Conservation (phyloP, 2,888 invertebrate species). For the Catotricha subobsoleta region DNA sequence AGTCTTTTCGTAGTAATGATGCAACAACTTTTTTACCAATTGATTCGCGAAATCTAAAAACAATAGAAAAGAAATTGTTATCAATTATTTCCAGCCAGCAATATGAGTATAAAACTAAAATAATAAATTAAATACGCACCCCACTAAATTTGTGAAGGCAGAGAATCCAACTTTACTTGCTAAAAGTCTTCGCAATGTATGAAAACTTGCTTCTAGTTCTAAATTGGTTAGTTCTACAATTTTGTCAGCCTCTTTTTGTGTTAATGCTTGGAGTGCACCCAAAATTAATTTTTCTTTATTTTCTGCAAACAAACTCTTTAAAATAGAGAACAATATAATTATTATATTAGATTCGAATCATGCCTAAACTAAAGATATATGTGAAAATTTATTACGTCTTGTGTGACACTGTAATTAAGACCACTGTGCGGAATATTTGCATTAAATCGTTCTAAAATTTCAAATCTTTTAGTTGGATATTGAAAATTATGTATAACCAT, state of each 20-base stretch:
- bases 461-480: conserved; percentile 39
- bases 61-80: not conserved
- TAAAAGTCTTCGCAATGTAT: conserved; percentile 77
- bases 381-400: conserved; percentile 64
- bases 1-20: conserved; percentile 70
- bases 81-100: not conserved
- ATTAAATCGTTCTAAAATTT: conserved; percentile 87
- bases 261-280: conserved; percentile 69
- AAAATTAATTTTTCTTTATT: conserved; percentile 96
- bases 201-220: conserved; percentile 88
- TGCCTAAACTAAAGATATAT: no score
- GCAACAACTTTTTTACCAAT: conserved; percentile 83
- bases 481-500: conserved; percentile 39
- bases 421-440: conserved; percentile 97
- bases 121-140: conserved; percentile 31
- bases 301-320: conserved; percentile 86
- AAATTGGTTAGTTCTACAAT: conserved; percentile 38
- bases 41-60: conserved; percentile 73
- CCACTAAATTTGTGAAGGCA: conserved; percentile 76
- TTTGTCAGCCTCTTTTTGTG: conserved; percentile 49
- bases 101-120: no score
- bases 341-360: conserved; percentile 15
- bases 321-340: conserved; percentile 19
- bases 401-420: conserved; percentile 84
- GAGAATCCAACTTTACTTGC: conserved; percentile 97